These are phyloP conservation scores for Desoria tigrina DNA, from an alignment of 2,888 invertebrate species.

Conservation along the genomic window DNA sequence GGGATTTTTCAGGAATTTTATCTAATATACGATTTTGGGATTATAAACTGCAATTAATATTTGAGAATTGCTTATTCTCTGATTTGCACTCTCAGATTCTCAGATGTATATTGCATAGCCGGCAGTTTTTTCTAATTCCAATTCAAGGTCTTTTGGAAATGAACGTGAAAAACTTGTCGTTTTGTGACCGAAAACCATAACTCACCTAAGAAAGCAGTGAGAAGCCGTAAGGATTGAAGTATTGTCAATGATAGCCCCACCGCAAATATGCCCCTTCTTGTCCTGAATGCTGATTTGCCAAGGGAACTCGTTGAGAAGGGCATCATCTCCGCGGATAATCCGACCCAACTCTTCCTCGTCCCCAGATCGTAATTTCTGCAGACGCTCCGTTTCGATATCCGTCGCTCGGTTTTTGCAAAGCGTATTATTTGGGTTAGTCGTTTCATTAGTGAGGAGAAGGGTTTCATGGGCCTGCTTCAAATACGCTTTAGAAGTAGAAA, in stretches of 20 bases:
- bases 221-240: constrained; percentile 57
- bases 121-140: no score
- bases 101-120: no score
- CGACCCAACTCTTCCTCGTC: constrained; percentile 45
- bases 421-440: constrained; percentile 5
- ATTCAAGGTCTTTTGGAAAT: no score
- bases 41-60: no score
- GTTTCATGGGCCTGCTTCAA: constrained; percentile 50
- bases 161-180: no score
- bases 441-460: background rate
- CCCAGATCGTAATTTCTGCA: constrained; percentile 16
- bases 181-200: background rate
- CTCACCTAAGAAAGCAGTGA: constrained; percentile 56
- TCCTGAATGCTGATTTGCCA: constrained; percentile 57
- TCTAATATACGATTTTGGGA: no score
- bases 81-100: no score
- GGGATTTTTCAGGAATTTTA: no score
- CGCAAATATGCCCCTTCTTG: constrained; percentile 57
- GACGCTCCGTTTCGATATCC: constrained; percentile 25
- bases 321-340: constrained; percentile 56
- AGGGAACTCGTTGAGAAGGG: constrained; percentile 56
- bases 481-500: constrained; percentile 38
- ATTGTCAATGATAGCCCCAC: constrained; percentile 56
- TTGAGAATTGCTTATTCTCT: no score
- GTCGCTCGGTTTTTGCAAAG: constrained; percentile 16